Base-by-base conservation (phyloP, 2,888 invertebrate species). In the Latrodectus elegans region DNA sequence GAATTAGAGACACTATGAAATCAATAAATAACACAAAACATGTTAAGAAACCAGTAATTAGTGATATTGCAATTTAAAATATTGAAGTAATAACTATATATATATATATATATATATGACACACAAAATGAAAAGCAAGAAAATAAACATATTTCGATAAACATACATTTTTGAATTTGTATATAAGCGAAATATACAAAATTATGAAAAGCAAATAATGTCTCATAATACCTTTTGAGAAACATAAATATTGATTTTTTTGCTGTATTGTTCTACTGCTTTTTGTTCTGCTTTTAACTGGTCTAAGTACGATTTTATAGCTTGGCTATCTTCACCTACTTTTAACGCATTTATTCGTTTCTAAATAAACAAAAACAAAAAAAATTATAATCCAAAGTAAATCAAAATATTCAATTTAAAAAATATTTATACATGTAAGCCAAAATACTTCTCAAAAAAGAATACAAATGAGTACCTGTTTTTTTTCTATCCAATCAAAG, bases 401-500 rank as follows among this genome's bases (percentile, higher is more conserved):
- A 60, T 75, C n/a, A 68, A 75, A 70, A 26, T 73, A 14, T 14
- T 65, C 22, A 78, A 26, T 55, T 38, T 70, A 53, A 68, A 78
- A 38, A 70, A 15, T 22, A 17, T 60, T 51, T 55, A n/a, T 64
- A 65, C 15, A 60, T 26, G 2, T 14, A 68, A n/a, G 3, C 11
- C 9, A 67, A 60, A 49, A 51, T 11, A 55, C n/a, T 67, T 67
- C n/a, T 60, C 10, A 26, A 65, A 22, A 38, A 15, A 51, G 4
- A 14, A 60, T 49, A 14, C 38, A 68, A 17, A 60, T 22, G 78
- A 72, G 70, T 79, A 89, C 89, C 9, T 76, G 93, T 93, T 96
- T 97, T 89, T 95, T 95, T 92, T 97, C 96, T 92, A 99, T 97
- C 99, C 99, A 99, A 91, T 96, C 96, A 81, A 97, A 95, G 91